phyloP scores from a whole-genome alignment of 2,797 vertebrate species.

The Oreortyx pictus region DNA sequence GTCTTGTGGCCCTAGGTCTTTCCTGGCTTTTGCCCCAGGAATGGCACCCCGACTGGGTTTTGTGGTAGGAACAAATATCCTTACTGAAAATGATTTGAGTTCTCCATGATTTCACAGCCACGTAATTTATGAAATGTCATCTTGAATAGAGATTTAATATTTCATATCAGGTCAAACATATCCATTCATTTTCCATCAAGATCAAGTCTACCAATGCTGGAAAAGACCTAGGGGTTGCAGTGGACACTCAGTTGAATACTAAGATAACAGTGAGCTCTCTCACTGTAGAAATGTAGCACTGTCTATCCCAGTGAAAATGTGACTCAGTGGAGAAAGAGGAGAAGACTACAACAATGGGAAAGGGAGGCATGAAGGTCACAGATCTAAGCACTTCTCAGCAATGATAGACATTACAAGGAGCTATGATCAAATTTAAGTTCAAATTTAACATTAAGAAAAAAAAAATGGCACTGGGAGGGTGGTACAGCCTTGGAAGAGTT shows the following conservation, averaged over 20 bases:
- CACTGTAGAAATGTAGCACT: not conserved
- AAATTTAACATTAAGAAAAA: not conserved
- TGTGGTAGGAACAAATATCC: not conserved
- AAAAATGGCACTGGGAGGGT: not conserved
- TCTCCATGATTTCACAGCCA: not conserved
- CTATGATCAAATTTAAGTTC: not conserved
- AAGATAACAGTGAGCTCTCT: not conserved
- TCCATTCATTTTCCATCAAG: not conserved
- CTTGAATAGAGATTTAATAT: not conserved
- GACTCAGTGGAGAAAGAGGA: not conserved
- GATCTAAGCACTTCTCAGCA: not conserved
- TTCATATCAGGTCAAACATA: not conserved
- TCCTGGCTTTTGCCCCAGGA: not conserved
- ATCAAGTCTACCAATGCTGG: not conserved
- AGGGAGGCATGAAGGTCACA: not conserved
- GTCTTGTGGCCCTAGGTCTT: not conserved
- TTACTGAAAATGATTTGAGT: not conserved
- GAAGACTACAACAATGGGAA: not conserved
- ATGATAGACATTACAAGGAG: not conserved
- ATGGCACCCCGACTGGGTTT: not conserved
- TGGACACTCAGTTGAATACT: not conserved
- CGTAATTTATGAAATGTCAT: not conserved
- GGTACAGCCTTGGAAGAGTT: not conserved
- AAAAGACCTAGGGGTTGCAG: not conserved
- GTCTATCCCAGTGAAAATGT: not conserved